A percentile compares a stretch with the other conserved stretches of the same genome.
Conservation (phyloP, 2,113 vertebrate species). For the Catharus fuscescens region DNA sequence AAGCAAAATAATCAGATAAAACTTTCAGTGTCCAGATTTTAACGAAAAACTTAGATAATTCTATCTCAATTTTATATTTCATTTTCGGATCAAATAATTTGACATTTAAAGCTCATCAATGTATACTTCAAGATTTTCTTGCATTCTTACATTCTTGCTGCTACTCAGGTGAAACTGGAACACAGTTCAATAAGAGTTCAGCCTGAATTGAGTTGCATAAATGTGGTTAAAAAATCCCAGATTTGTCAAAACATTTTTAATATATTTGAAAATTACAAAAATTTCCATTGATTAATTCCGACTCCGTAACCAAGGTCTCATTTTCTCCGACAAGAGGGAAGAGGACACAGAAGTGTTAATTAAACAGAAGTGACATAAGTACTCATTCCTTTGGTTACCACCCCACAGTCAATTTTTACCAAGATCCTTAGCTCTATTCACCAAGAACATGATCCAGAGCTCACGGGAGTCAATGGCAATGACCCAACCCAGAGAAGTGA, state of each 20-base stretch:
- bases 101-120: background rate
- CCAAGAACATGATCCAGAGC: background rate
- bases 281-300: background rate
- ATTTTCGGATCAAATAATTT: background rate
- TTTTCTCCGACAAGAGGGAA: background rate
- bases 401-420: background rate
- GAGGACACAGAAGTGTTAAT: background rate
- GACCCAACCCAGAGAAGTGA: background rate
- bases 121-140: background rate
- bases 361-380: background rate
- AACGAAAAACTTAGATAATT: background rate
- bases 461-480: background rate
- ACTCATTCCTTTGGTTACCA: background rate
- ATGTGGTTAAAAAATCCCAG: background rate
- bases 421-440: background rate
- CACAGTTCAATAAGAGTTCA: slow-evolving; percentile 26
- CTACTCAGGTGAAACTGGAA: background rate
- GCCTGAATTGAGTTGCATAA: background rate
- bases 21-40: background rate
- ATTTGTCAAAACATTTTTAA: background rate
- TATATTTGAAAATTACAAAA: background rate
- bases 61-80: background rate
- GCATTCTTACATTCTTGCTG: background rate
- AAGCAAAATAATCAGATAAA: background rate
- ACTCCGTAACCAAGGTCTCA: background rate